Percentiles rank a stretch among this genome's conserved stretches.
These are phyloP conservation scores for Caenorhabditis sp. DNA, from an alignment of 2,888 invertebrate species.

Conservation along the genomic window DNA sequence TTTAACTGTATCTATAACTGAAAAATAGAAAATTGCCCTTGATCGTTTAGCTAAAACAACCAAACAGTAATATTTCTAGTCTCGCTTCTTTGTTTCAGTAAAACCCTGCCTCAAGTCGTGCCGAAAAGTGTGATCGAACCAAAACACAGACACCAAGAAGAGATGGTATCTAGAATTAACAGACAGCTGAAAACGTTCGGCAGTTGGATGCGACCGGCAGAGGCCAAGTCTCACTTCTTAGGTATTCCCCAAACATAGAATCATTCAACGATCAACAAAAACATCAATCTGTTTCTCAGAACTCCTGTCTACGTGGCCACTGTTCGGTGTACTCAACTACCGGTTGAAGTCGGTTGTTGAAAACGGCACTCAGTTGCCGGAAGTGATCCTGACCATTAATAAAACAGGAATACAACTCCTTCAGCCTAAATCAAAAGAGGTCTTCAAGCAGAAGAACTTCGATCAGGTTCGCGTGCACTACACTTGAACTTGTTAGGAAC, in stretches of 20 bases:
- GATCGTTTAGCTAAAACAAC: not conserved
- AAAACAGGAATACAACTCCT: conserved; percentile 60
- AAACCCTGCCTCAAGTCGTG: conserved; percentile 57
- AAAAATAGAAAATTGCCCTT: not conserved
- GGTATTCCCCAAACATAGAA: conserved; percentile 60
- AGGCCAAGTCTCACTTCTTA: conserved; percentile 73
- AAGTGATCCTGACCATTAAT: conserved; percentile 63
- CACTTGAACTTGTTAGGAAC: conserved; percentile 11
- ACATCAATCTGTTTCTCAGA: conserved; percentile 85
- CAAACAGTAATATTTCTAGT: too few species aligned
- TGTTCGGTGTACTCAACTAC: conserved; percentile 98
- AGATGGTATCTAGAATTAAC: conserved; percentile 73
- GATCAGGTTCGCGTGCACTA: conserved; percentile 42
- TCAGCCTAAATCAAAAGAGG: conserved; percentile 60
- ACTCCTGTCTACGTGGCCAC: conserved; percentile 94
- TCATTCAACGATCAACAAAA: conserved; percentile 17
- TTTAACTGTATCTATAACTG: not conserved
- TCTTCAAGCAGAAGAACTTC: conserved; percentile 62
- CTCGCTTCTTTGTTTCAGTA: conserved; percentile 26
- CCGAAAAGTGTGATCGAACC: conserved; percentile 55
- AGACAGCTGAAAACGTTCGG: conserved; percentile 65
- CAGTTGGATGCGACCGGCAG: conserved; percentile 52
- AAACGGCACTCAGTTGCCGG: conserved; percentile 55
- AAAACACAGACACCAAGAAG: conserved; percentile 63
- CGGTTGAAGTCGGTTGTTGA: conserved; percentile 83